Percentiles rank a stretch among this genome's conserved stretches.
phyloP scores from a whole-genome alignment of 1,140 invertebrate genomes.

The Tetramorium alpestre region DNA sequence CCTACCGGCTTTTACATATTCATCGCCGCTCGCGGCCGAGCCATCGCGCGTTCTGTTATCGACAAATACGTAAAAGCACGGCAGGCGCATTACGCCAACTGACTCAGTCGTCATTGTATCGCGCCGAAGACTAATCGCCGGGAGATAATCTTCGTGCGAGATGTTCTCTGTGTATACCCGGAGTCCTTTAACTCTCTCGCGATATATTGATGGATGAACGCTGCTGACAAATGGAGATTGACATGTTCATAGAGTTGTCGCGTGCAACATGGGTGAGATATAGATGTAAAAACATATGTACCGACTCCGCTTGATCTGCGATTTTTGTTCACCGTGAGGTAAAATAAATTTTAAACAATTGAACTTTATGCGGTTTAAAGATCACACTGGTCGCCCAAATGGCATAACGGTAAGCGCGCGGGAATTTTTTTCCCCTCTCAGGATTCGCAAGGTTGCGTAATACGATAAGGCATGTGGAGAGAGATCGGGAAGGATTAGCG shows the following conservation, averaged over 20 bases:
- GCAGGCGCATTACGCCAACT: slow-evolving; percentile 43
- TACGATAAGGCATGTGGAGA: slow-evolving; percentile 1
- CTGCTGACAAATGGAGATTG: slow-evolving; percentile 56
- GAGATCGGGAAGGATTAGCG: slow-evolving; percentile 19
- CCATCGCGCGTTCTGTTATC: slow-evolving; percentile 35
- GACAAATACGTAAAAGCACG: slow-evolving; percentile 42
- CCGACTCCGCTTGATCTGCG: not conserved
- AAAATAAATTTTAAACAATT: not conserved
- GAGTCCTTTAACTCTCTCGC: slow-evolving; percentile 42
- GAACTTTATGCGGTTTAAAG: not conserved
- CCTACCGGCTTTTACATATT: slow-evolving; percentile 54
- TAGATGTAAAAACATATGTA: slow-evolving; percentile 24
- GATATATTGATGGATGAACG: slow-evolving; percentile 56
- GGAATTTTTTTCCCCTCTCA: not conserved
- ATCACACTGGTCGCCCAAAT: not conserved
- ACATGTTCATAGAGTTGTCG: slow-evolving; percentile 55
- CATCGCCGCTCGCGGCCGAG: slow-evolving; percentile 26
- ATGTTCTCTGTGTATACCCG: not conserved
- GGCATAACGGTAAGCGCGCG: not conserved
- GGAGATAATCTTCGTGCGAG: slow-evolving; percentile 45
- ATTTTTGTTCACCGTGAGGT: not conserved
- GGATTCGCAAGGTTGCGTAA: not conserved
- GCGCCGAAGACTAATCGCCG: slow-evolving; percentile 46
- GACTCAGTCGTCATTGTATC: slow-evolving; percentile 50
- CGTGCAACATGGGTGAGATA: slow-evolving; percentile 28